Conservation (phyloP, 2,888 invertebrate genomes). For the Campaea margaritaria region DNA sequence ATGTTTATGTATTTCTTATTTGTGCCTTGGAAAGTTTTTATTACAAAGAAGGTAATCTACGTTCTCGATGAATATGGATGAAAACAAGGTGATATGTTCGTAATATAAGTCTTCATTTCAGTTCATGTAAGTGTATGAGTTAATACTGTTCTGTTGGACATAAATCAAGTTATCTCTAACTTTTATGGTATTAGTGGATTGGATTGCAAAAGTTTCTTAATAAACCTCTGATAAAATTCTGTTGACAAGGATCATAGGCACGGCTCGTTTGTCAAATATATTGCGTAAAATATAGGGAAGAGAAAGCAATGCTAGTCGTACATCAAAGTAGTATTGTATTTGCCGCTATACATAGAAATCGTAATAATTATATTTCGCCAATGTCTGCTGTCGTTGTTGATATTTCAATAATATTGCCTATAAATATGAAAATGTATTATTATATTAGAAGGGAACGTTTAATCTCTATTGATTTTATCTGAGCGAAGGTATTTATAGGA, state of each 20-base stretch:
- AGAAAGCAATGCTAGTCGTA: neutral
- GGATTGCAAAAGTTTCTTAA: neutral
- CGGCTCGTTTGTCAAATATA: neutral
- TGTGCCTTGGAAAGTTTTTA: constrained; percentile 11
- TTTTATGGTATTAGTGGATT: constrained; percentile 1
- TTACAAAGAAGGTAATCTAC: constrained; percentile 12
- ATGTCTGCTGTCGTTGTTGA: too few species aligned
- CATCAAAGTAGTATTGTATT: neutral
- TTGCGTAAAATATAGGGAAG: neutral
- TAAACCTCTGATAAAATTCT: neutral
- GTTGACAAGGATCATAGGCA: neutral
- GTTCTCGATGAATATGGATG: constrained; percentile 8
- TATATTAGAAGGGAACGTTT: too few species aligned
- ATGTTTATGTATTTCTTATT: constrained; percentile 17
- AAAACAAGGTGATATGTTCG: constrained; percentile 9
- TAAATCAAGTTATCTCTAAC: neutral
- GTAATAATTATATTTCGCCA: too few species aligned
- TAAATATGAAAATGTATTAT: too few species aligned
- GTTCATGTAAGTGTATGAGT: constrained; percentile 4
- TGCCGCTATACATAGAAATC: too few species aligned
- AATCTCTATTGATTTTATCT: too few species aligned
- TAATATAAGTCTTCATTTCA: neutral
- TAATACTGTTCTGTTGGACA: neutral
- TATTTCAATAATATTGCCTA: too few species aligned
- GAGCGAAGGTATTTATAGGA: too few species aligned